phyloP scores from a whole-genome alignment of 2,888 invertebrate species.

The Margaritifera margaritifera region DNA sequence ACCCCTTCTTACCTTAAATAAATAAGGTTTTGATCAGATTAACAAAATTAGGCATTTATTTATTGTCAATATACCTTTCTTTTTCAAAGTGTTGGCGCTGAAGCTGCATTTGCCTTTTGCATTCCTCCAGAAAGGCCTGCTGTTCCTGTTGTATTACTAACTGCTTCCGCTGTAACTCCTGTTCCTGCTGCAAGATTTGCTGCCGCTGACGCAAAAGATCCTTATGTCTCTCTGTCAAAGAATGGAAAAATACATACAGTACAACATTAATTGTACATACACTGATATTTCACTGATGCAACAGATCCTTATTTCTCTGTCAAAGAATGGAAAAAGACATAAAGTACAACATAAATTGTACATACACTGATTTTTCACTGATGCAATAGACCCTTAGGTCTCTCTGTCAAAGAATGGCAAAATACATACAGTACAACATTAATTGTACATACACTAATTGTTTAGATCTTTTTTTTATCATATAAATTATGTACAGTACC shows the following conservation, averaged over 20 bases:
- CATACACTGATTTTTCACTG: too few relatives aligned
- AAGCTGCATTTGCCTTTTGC: conserved; percentile 28
- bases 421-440: too few relatives aligned
- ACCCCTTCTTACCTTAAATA: too few relatives aligned
- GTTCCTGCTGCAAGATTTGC: conserved; percentile 31
- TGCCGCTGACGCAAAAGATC: conserved; percentile 33
- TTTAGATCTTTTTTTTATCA: too few relatives aligned
- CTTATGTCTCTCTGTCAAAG: conserved; percentile 18
- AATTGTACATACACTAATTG: too few relatives aligned
- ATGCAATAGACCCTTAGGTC: conserved; percentile 26
- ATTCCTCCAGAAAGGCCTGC: conserved; percentile 39
- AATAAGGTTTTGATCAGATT: too few relatives aligned
- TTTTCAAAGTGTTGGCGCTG: conserved; percentile 34
- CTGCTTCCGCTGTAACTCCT: conserved; percentile 37
- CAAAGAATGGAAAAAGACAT: too few relatives aligned
- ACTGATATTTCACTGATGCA: too few relatives aligned
- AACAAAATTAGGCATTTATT: neutral
- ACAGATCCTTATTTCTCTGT: too few relatives aligned
- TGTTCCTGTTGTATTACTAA: conserved; percentile 44
- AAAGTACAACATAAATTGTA: too few relatives aligned
- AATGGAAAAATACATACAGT: neutral
- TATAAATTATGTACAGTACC: too few relatives aligned
- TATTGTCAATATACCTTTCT: conserved; percentile 24
- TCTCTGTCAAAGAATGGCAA: conserved; percentile 8
- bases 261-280: too few relatives aligned